Evolutionary conservation across 1,140 invertebrate genomes (phyloP).

Genomic region (Ostrea denselamellosa): DNA sequence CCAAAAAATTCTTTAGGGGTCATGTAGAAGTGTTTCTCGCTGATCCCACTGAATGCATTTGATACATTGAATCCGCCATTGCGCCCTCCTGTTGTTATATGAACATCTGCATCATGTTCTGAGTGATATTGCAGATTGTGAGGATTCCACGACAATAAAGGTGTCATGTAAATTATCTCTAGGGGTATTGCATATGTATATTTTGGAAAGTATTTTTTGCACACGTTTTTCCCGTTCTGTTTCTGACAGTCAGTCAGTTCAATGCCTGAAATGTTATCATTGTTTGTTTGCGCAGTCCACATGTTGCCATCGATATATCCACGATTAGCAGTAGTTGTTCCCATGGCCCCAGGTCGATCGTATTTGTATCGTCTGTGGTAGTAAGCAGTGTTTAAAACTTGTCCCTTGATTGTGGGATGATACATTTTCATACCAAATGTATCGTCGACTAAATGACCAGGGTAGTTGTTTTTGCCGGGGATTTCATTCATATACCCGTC

Average conservation of each 20-base stretch:
- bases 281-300: constrained; percentile 58
- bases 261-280: constrained; percentile 51
- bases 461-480: constrained; percentile 73
- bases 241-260: constrained; percentile 44
- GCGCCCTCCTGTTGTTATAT: constrained; percentile 46
- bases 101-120: not conserved
- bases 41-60: constrained; percentile 67
- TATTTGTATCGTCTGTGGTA: constrained; percentile 51
- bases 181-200: constrained; percentile 67
- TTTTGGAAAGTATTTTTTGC: not conserved
- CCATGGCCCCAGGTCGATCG: constrained; percentile 33
- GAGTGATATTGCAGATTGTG: constrained; percentile 51
- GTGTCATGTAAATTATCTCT: constrained; percentile 66
- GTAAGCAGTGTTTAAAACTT: constrained; percentile 42
- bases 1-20: constrained; percentile 69
- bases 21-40: constrained; percentile 62
- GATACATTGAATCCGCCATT: constrained; percentile 56
- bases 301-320: constrained; percentile 54
- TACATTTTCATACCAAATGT: constrained; percentile 53
- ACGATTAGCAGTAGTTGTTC: constrained; percentile 42
- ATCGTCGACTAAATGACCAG: constrained; percentile 60
- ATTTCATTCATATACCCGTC: constrained; percentile 71
- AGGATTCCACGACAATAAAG: constrained; percentile 65
- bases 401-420: not conserved
- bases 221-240: constrained; percentile 31